A percentile compares a stretch with the other conserved stretches of the same genome.
phyloP scores from a whole-genome alignment of 2,113 vertebrate genomes.

The Neoarius graeffei region DNA sequence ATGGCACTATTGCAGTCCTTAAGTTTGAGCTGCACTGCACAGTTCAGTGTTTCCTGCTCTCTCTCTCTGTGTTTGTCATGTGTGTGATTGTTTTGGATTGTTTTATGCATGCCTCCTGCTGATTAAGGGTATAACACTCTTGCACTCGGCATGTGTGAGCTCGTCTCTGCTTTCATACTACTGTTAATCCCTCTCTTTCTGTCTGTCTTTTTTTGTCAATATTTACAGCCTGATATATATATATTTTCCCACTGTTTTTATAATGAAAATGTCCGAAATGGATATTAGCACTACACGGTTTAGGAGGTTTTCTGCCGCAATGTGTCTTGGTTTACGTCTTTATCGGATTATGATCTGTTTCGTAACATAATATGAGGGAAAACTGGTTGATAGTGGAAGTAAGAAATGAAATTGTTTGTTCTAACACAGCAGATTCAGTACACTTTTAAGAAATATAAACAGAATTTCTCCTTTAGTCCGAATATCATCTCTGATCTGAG shows the following conservation, averaged over 20 bases:
- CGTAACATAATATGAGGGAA: background rate
- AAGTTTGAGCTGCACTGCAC: background rate
- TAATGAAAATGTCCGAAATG: background rate
- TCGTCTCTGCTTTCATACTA: background rate
- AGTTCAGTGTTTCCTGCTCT: background rate
- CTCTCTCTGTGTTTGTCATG: background rate
- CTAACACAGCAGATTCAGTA: background rate
- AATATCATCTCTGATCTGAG: background rate
- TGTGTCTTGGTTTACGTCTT: background rate
- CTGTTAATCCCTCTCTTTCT: background rate
- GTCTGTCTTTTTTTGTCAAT: background rate
- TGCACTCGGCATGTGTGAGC: background rate
- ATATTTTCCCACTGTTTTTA: background rate
- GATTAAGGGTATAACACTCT: background rate
- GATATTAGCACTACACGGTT: background rate
- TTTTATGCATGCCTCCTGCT: background rate
- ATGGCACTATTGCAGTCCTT: background rate
- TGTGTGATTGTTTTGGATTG: background rate
- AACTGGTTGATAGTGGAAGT: background rate
- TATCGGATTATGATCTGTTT: background rate
- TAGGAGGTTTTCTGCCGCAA: no score
- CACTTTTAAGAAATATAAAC: background rate
- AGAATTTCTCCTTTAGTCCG: background rate
- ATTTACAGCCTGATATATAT: constrained; percentile 5
- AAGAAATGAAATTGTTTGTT: background rate